Conservation (phyloP, 2,888 invertebrate species). For the Drosophila atripex region DNA sequence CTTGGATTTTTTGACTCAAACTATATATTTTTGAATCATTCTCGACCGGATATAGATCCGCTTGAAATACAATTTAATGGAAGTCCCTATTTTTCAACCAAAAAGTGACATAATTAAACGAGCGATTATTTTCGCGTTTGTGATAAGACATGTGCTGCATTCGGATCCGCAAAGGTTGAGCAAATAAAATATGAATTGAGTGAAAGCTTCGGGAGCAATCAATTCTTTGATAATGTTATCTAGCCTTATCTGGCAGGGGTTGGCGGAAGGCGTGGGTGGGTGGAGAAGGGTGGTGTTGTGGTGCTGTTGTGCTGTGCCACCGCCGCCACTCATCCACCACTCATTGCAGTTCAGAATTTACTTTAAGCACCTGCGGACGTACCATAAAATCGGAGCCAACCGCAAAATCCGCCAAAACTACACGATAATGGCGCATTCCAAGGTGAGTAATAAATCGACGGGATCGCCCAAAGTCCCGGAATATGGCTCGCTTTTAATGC, state of each 20-base stretch:
- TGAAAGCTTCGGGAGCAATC: conserved; percentile 43
- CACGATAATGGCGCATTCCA: conserved; percentile 28
- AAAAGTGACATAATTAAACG: not conserved
- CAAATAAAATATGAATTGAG: conserved; percentile 30
- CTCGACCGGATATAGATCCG: not conserved
- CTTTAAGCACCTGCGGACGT: conserved; percentile 26
- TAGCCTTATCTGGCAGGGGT: conserved; percentile 23
- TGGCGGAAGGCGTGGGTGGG: conserved; percentile 2
- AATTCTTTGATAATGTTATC: conserved; percentile 56
- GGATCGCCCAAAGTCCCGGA: conserved; percentile 17
- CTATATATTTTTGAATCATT: not conserved
- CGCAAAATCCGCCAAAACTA: conserved; percentile 2
- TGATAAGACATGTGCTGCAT: not conserved
- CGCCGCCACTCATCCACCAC: conserved; percentile 1
- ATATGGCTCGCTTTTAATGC: conserved; percentile 7
- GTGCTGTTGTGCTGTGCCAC: not conserved
- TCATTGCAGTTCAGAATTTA: conserved; percentile 31
- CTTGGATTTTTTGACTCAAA: not conserved
- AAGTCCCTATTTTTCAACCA: not conserved
- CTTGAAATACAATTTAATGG: not conserved
- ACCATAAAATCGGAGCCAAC: not conserved
- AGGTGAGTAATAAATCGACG: conserved; percentile 40
- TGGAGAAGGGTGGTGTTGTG: not conserved
- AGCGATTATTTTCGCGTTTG: conserved; percentile 2
- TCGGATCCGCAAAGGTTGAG: conserved; percentile 2